Conservation (phyloP, 1,140 invertebrate genomes). For the Magallana gigas region DNA sequence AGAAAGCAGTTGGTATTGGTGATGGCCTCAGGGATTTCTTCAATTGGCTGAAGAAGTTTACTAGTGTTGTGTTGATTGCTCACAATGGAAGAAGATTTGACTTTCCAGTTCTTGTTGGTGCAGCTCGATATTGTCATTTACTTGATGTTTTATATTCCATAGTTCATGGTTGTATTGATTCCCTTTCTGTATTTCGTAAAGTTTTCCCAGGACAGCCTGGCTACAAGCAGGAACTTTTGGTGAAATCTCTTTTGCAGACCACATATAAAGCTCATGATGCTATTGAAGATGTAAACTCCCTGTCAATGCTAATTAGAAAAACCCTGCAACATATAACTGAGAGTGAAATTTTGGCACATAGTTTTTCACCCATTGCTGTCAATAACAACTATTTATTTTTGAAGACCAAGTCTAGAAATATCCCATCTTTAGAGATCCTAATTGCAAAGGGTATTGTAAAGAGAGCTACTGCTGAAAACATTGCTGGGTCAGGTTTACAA, state of each 20-base stretch:
- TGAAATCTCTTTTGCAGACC: background rate
- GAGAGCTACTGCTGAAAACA: background rate
- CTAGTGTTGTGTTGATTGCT: slow-evolving; percentile 40
- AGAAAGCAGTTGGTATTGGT: background rate
- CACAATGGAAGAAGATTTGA: slow-evolving; percentile 52
- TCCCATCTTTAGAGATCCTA: background rate
- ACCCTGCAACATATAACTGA: background rate
- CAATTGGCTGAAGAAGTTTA: slow-evolving; percentile 21
- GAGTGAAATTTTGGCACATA: background rate
- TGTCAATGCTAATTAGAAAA: background rate
- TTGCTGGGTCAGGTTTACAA: background rate
- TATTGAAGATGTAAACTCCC: background rate
- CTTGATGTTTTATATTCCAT: background rate
- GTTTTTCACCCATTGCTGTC: background rate
- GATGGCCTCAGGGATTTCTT: slow-evolving; percentile 18
- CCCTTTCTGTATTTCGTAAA: background rate
- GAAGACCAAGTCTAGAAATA: background rate
- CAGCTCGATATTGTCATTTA: background rate
- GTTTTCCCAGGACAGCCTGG: background rate
- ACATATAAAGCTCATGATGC: slow-evolving; percentile 37
- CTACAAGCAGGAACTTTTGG: slow-evolving; percentile 31
- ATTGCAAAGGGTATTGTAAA: slow-evolving; percentile 34
- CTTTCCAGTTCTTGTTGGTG: no score
- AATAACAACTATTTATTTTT: background rate
- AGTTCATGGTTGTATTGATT: slow-evolving; percentile 13